phyloP scores from a whole-genome alignment of 2,888 invertebrate species.

The Flexamia atlantica region DNA sequence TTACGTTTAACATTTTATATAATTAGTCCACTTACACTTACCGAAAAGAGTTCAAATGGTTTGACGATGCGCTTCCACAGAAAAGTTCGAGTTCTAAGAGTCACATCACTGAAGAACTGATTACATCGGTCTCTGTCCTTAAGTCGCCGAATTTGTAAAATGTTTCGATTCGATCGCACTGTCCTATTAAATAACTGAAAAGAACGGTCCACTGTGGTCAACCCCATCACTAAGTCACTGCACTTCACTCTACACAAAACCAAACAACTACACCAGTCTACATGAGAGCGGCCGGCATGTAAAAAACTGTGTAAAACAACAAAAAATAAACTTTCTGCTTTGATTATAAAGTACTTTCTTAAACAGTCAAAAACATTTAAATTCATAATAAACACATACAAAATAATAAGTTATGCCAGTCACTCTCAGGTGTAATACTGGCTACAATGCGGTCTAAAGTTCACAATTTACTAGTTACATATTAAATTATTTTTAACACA shows the following conservation, averaged over 20 bases:
- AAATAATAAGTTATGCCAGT: background rate
- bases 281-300: background rate
- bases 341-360: background rate
- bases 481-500: slow-evolving; percentile 53
- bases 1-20: slow-evolving; percentile 33
- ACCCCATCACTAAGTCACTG: slow-evolving; percentile 24
- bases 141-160: slow-evolving; percentile 21
- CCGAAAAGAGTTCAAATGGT: slow-evolving; percentile 45
- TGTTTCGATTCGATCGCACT: slow-evolving; percentile 43
- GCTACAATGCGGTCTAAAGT: slow-evolving; percentile 38
- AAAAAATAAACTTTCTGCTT: background rate
- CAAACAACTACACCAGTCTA: background rate
- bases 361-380: background rate
- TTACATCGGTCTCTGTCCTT: slow-evolving; percentile 36
- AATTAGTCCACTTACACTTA: slow-evolving; percentile 50
- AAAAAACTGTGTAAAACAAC: too few relatives aligned
- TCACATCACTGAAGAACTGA: slow-evolving; percentile 45
- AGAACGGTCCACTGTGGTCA: slow-evolving; percentile 29
- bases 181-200: slow-evolving; percentile 31
- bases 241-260: slow-evolving; percentile 36
- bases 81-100: slow-evolving; percentile 34
- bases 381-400: background rate
- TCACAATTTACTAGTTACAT: slow-evolving; percentile 50
- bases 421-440: background rate
- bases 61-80: slow-evolving; percentile 11